Percentiles rank a stretch among this genome's conserved stretches.
Conservation (phyloP, 2,113 vertebrate genomes). For the Sturnira hondurensis region DNA sequence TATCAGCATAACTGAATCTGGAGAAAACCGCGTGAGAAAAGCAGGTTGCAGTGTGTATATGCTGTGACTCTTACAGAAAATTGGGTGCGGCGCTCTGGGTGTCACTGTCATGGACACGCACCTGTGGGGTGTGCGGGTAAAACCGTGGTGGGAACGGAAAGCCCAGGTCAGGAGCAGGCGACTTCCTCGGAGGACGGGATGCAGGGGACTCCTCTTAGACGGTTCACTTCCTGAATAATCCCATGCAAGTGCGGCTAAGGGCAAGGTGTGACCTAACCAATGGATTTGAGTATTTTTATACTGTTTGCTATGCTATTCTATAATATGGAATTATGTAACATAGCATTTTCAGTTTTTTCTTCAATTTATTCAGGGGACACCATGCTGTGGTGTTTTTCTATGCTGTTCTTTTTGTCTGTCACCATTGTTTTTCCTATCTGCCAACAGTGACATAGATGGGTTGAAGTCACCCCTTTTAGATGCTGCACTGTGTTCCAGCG, state of each 20-base stretch:
- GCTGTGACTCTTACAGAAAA: too few species aligned
- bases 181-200: neutral
- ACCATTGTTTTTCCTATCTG: neutral
- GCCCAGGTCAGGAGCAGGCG: neutral
- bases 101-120: fast-evolving
- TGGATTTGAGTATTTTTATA: neutral
- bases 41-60: fast-evolving
- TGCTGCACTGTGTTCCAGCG: too few species aligned
- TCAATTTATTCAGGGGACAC: too few species aligned
- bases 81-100: fast-evolving
- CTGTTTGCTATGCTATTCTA: neutral
- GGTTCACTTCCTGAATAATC: neutral
- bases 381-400: neutral
- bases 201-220: neutral
- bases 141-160: fast-evolving
- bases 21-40: neutral
- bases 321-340: neutral
- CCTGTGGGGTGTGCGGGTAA: fast-evolving
- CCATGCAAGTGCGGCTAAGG: too few species aligned
- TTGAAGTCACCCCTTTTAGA: neutral
- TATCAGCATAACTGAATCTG: fast-evolving
- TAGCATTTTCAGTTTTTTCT: neutral
- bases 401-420: neutral
- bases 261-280: neutral
- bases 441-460: fast-evolving